A percentile compares a stretch with the other conserved stretches of the same genome.
These are phyloP conservation scores for Cryptotermes secundus DNA, from an alignment of 1,140 invertebrate species.

Conservation along the genomic window DNA sequence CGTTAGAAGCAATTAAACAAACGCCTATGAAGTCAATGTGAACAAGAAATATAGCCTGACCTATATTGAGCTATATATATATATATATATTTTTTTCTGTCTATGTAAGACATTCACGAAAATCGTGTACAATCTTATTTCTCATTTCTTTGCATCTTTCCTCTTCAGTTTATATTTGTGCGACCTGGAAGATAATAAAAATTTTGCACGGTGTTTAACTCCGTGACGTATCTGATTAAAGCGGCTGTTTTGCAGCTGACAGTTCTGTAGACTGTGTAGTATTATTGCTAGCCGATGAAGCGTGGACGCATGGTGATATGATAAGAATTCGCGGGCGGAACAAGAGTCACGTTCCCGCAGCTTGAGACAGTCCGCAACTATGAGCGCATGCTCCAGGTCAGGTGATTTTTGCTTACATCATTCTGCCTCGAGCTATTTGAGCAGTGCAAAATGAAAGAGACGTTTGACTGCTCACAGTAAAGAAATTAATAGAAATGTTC, in stretches of 20 bases:
- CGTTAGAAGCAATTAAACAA: not conserved
- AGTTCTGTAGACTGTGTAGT: not conserved
- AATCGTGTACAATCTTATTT: not conserved
- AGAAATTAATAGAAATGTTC: not conserved
- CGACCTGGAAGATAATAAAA: not conserved
- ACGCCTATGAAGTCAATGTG: not conserved
- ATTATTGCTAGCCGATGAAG: constrained; percentile 2
- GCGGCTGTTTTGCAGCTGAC: not conserved
- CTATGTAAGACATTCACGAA: not conserved
- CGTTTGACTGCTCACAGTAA: not conserved
- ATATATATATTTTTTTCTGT: too few relatives aligned
- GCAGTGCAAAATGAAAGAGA: not conserved
- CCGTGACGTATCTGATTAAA: not conserved
- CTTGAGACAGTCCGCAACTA: not conserved
- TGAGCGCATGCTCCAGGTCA: not conserved
- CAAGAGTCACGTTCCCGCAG: not conserved
- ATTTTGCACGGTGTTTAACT: not conserved
- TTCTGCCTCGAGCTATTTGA: not conserved
- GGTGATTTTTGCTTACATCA: not conserved
- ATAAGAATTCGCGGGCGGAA: not conserved
- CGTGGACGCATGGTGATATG: not conserved
- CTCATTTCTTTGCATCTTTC: not conserved
- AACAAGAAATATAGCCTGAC: not conserved
- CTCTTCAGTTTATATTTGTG: not conserved
- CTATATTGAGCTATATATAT: not conserved